These are phyloP conservation scores for Todus mexicanus DNA, from an alignment of 2,797 vertebrate species.

Conservation along the genomic window DNA sequence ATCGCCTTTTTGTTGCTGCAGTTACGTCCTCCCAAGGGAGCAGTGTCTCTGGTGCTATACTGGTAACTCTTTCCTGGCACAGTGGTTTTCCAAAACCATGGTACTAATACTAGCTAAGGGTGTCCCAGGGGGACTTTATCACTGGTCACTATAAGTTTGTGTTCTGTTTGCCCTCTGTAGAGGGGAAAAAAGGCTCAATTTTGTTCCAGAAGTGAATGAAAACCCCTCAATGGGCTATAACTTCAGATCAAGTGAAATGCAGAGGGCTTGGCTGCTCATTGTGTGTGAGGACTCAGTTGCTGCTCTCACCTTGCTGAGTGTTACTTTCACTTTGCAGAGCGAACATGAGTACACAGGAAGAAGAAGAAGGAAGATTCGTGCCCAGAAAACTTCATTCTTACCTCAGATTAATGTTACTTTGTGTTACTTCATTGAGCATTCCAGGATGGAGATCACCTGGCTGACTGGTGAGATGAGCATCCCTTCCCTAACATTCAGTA, in stretches of 20 bases:
- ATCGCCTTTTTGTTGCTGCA: not conserved
- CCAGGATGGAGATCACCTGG: not conserved
- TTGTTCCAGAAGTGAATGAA: not conserved
- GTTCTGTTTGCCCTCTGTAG: not conserved
- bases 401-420: rapidly evolving
- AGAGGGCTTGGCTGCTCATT: not conserved
- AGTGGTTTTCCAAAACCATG: not conserved
- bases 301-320: not conserved
- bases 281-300: not conserved
- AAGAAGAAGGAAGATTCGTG: not conserved
- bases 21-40: not conserved
- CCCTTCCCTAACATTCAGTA: not conserved
- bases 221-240: not conserved
- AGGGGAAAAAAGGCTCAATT: not conserved
- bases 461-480: not conserved
- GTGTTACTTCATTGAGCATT: rapidly evolving
- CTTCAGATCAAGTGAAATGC: not conserved
- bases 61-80: not conserved
- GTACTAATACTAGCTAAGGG: not conserved
- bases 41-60: not conserved
- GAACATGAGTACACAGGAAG: not conserved
- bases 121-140: not conserved
- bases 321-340: not conserved
- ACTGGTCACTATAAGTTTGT: not conserved
- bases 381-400: not conserved